These are phyloP conservation scores for Galeruca laticollis DNA, from an alignment of 2,888 invertebrate genomes.

Conservation along the genomic window DNA sequence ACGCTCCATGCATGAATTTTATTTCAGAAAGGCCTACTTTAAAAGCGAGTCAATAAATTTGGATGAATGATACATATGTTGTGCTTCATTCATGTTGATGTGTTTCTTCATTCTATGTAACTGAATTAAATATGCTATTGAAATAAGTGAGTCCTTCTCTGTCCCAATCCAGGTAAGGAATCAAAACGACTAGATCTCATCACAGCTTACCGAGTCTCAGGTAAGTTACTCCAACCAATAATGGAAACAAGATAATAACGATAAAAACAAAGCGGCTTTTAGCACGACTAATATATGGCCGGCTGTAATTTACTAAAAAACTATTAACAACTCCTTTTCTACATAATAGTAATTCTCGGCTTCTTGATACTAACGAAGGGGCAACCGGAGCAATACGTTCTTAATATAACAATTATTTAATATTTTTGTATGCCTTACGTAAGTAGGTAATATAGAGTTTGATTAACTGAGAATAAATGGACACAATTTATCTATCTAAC, in stretches of 20 bases:
- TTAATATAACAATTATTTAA: too few species aligned
- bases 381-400: conserved; percentile 21
- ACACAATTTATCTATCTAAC: too few species aligned
- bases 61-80: not conserved
- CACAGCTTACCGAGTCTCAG: conserved; percentile 55
- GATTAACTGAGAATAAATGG: too few species aligned
- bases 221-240: conserved; percentile 61
- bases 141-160: conserved; percentile 3
- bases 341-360: conserved; percentile 55
- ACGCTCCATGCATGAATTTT: too few species aligned
- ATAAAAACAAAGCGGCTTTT: conserved; percentile 62
- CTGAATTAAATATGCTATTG: not conserved
- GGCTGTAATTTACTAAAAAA: conserved; percentile 58
- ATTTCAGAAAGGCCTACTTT: too few species aligned
- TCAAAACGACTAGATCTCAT: conserved; percentile 53
- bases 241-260: conserved; percentile 62
- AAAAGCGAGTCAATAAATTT: too few species aligned
- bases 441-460: too few species aligned
- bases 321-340: conserved; percentile 58
- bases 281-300: conserved; percentile 58
- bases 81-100: not conserved
- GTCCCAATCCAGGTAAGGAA: conserved; percentile 44
- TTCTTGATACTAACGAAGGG: conserved; percentile 36
- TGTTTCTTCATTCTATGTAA: not conserved
- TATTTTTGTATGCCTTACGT: too few species aligned